Evolutionary conservation across 2,797 vertebrate genomes (phyloP), one percentile per base, ranked within the genome.

Genomic region (Trachurus trachurus): DNA sequence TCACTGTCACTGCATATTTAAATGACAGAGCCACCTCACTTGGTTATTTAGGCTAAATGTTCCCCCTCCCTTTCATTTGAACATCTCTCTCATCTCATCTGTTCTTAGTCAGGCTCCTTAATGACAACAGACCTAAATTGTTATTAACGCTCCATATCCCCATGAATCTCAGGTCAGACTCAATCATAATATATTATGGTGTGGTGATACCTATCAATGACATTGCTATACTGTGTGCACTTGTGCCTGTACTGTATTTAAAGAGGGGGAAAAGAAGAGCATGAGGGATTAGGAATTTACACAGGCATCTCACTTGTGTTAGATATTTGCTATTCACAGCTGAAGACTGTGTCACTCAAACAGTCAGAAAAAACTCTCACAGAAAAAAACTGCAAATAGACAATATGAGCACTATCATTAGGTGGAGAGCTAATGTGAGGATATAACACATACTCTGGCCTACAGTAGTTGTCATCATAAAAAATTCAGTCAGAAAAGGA

Each of bases 151-250:
- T 71, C 67, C 3, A 13, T 42, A 65, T 81, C 62, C 58, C 71
- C 60, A 88, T 82, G 80, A 83, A 81, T 82, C 78, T 26, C 60
- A 19, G 76, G 75, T 77, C 85, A 81, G 42, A 54, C 40, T 73
- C 74, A 72, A 72, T 90, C 67, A 78, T 71, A 56, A 80, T 76
- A 71, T 44, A 69, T 45, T 44, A 69, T 45, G 59, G 64, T 50
- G 61, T 66, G 62, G 13, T 10, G 69, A 60, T 9, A 53, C 44
- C n/a, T 56, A 8, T 19, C 7, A 10, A 4, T 42, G 12, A 9
- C 52, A 31, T 71, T 31, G 31, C 31, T 42, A 8, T 53, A 29
- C 71, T 42, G 21, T 69, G 54, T 82, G 16, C 2, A 9, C 8
- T 7, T 62, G 44, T 54, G 11, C 21, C 44, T 61, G 62, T 26